phyloP scores from a whole-genome alignment of 2,113 vertebrate species.

The Xenopus tropicalis region UCB_Xtro_10.0 CM004448.2:40561001-40561500 shows the following conservation, averaged over 20 bases:
- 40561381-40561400: neutral
- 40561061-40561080: neutral
- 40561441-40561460: neutral
- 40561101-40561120: constrained; percentile 34
- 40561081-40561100: constrained; percentile 35
- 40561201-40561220: constrained; percentile 28
- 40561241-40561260: constrained; percentile 3
- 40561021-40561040: too few species aligned
- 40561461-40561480: too few species aligned
- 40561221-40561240: constrained; percentile 20
- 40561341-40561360: neutral
- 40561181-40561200: constrained; percentile 40
- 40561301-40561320: constrained; percentile 9
- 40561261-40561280: constrained; percentile 22
- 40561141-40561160: constrained; percentile 27
- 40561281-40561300: constrained; percentile 22
- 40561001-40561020: too few species aligned
- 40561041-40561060: too few species aligned
- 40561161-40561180: constrained; percentile 37
- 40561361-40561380: neutral
- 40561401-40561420: neutral
- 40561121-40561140: constrained; percentile 40
- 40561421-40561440: constrained; percentile 4
- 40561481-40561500: too few species aligned
- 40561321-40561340: neutral